Evolutionary conservation across 2,797 vertebrate species (phyloP), one percentile per base, ranked within the genome.

Genomic region (Amphiprion clarkii): DNA sequence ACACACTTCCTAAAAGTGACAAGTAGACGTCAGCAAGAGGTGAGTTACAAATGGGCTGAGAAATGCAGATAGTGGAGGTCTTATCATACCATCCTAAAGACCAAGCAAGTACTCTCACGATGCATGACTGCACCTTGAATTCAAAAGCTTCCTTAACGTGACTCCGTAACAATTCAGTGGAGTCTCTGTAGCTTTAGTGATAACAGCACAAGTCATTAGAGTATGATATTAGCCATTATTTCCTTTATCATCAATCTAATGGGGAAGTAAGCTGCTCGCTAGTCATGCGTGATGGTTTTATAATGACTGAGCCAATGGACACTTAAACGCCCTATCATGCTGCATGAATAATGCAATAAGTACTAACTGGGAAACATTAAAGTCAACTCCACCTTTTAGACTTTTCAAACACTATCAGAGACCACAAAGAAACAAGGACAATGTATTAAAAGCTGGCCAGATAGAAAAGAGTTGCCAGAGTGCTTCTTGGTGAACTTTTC

Each of bases 1-100:
- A 71, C 9, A 2, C 63, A n/a, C 78, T 64, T 12, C 88, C 97
- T 98, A 64, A 69, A 77, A 1, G 13, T 6, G 13, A 71, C n/a
- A 21, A 80, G 64, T 21, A 64, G 63, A 77, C 5, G 29, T 48
- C 16, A 74, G 31, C 49, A 36, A 36, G 10, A 25, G 6, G 6
- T 17, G 27, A 46, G 21, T 74, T 25, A 60, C 54, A 81, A 61
- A 48, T 42, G 6, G 9, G 16, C 3, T 21, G 16, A 16, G 58
- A 65, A 40, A 19, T 7, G 46, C 17, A 42, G 7, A 44, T 4
- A 62, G 46, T 48, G 1, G 0, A 21, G 21, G 0, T 71, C 16
- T 46, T 11, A 51, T 23, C n/a, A 46, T 12, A 12, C 8, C 21
- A 27, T 13, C 48, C 44, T 54, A 19, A 21, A 69, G 19, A 72